These are phyloP conservation scores for Hycleus cichorii DNA, from an alignment of 1,140 invertebrate species.

Conservation along the genomic window DNA sequence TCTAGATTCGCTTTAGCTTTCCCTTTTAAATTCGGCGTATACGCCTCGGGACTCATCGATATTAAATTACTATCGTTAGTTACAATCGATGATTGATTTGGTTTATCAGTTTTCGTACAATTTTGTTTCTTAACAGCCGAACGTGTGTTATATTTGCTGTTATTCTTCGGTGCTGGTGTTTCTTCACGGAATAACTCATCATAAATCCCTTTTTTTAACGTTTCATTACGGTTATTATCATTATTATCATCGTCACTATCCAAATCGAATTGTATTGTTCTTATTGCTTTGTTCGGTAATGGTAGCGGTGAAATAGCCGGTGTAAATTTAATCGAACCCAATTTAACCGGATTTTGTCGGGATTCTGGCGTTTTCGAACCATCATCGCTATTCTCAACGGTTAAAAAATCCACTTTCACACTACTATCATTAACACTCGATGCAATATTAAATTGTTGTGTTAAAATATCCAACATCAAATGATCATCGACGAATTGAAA, in stretches of 20 bases:
- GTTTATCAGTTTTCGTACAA: neutral
- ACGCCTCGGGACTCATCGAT: neutral
- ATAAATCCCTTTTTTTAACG: neutral
- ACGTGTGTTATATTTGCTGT: neutral
- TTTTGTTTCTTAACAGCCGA: neutral
- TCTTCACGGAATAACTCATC: neutral
- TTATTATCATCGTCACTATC: neutral
- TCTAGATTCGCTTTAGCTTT: neutral
- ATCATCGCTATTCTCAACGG: neutral
- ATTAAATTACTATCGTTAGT: neutral
- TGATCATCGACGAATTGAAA: too few species aligned
- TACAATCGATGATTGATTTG: neutral
- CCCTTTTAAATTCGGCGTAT: neutral
- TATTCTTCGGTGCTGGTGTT: neutral
- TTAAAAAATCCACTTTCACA: neutral
- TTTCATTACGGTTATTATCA: too few species aligned
- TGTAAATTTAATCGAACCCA: too few species aligned
- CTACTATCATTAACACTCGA: neutral
- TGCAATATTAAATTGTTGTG: conserved; percentile 8
- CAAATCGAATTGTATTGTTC: neutral
- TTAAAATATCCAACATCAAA: conserved; percentile 1
- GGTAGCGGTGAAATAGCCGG: neutral
- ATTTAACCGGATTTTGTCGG: neutral
- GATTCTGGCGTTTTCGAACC: neutral
- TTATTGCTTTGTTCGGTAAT: neutral